Base-by-base conservation (phyloP, 2,797 vertebrate genomes). In the Brotula barbata region DNA sequence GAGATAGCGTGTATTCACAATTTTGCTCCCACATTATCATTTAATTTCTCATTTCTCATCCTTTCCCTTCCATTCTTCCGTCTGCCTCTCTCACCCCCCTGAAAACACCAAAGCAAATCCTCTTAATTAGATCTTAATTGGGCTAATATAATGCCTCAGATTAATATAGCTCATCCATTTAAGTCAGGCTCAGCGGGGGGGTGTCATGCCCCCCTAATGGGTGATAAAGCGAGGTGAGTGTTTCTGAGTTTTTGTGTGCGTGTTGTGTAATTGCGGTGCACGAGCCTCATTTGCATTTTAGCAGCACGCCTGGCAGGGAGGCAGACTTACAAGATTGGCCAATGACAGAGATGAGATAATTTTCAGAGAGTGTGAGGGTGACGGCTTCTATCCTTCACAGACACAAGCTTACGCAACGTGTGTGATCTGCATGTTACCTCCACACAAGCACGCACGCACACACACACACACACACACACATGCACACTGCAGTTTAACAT, bases 291-390 rank as follows among this genome's bases (percentile, higher is more conserved):
- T 85, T 71, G 77, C 71, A 80, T 85, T 84, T 86, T 67, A 73
- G 66, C 80, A 74, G 69, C 72, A 51, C 63, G 82, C 65, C 60
- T 68, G 67, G 66, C 34, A 22, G 57, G 45, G 58, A 78, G 72
- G 63, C 65, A 69, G 47, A 75, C 71, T 75, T 73, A 63, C 48
- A 75, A 80, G 73, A 83, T 85, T 82, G 67, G 74, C 77, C 85
- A 84, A 85, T 85, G 83, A 84, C 75, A 75, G 78, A 81, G 72
- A 86, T 76, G 74, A 86, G 73, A 81, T 75, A 45, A 66, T 79
- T 86, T 78, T 34, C 80, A 68, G 61, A 43, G 41, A 71, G 54
- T 40, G 52, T 49, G 70, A 80, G 72, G 72, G 68, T 62, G 62
- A 74, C 36, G 54, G 51, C 62, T 67, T 66, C 69, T 62, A 50